phyloP scores from a whole-genome alignment of 2,888 invertebrate species.

The Ectemnius cavifrons region DNA sequence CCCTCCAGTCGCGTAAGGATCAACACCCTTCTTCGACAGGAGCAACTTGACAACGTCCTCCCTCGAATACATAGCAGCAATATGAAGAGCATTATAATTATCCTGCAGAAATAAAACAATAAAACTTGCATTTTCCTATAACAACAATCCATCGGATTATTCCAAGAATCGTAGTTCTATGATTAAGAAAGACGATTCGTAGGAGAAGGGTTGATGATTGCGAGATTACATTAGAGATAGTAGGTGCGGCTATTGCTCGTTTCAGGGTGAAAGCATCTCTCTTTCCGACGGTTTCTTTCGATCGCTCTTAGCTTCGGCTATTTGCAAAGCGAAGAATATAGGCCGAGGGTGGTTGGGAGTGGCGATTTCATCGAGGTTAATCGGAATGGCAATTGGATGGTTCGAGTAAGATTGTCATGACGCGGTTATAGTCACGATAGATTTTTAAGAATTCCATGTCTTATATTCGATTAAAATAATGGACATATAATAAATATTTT shows the following conservation, averaged over 20 bases:
- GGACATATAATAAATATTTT: no score
- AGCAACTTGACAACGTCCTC: constrained; percentile 96
- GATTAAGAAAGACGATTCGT: no score
- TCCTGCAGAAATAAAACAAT: constrained; percentile 83
- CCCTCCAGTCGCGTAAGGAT: constrained; percentile 95
- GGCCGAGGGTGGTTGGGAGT: constrained; percentile 4
- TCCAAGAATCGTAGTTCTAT: neutral
- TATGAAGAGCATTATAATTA: constrained; percentile 96
- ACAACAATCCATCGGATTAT: no score
- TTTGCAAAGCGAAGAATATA: neutral
- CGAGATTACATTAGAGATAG: neutral
- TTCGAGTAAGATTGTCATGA: constrained; percentile 33
- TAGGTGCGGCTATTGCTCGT: neutral
- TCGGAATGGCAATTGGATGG: constrained; percentile 12
- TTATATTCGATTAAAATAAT: no score
- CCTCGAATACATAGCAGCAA: constrained; percentile 95
- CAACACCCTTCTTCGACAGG: constrained; percentile 92
- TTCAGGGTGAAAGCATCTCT: neutral
- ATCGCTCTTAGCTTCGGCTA: neutral
- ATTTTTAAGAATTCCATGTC: neutral
- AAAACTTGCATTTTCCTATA: neutral
- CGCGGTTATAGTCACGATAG: neutral
- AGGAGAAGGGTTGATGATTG: neutral
- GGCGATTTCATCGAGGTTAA: constrained; percentile 12
- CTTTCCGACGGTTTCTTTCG: neutral